phyloP scores from a whole-genome alignment of 2,113 vertebrate species.

The Desmodus rotundus region DNA sequence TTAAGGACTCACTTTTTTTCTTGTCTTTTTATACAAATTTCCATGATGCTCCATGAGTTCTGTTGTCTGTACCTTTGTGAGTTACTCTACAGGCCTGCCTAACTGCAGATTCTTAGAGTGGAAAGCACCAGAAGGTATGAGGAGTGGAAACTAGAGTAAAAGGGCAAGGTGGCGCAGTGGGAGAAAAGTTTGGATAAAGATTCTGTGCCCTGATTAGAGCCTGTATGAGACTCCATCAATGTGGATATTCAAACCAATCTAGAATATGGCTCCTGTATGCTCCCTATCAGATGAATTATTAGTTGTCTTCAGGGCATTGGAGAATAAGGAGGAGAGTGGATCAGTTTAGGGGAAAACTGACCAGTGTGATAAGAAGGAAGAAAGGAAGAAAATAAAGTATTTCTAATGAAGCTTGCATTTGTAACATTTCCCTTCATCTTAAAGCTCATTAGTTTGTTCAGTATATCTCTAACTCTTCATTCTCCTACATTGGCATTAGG shows the following conservation, averaged over 20 bases:
- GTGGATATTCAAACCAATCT: background rate
- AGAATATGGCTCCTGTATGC: background rate
- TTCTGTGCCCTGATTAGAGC: background rate
- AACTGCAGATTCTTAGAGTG: background rate
- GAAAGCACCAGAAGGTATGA: background rate
- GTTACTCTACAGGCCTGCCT: background rate
- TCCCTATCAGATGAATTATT: background rate
- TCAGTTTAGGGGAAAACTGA: background rate
- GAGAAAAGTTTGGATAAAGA: background rate
- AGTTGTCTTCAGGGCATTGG: background rate
- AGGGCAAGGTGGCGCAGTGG: background rate
- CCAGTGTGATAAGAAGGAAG: background rate
- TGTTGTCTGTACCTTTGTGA: background rate
- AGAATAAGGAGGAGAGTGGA: background rate
- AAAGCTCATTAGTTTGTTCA: background rate
- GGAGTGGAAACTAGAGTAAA: background rate
- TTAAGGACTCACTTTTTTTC: background rate
- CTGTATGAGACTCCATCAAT: background rate
- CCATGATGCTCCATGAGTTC: background rate
- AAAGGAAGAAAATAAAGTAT: background rate
- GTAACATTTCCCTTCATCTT: background rate
- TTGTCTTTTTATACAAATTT: background rate
- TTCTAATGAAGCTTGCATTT: background rate
- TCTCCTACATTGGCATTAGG: background rate
- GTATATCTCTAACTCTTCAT: background rate